Conservation (phyloP, 2,888 invertebrate species). For the Lochmaea crataegi region DNA sequence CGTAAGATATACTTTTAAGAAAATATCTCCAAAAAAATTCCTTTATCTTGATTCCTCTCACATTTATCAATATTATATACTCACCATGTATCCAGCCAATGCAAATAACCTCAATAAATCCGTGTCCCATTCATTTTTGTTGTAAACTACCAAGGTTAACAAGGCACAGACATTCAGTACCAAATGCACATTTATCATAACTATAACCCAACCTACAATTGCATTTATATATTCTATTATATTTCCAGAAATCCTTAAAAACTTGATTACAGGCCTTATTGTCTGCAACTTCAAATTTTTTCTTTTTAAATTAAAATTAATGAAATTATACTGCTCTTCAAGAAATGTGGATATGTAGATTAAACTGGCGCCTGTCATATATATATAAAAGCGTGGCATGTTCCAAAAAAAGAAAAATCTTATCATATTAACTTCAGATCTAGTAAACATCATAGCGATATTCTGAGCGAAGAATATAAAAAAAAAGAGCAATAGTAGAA, state of each 20-base stretch:
- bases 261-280: neutral
- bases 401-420: neutral
- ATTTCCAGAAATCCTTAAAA: neutral
- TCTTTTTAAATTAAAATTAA: neutral
- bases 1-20: no score
- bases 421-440: neutral
- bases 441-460: neutral
- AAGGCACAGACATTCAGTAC: neutral
- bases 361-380: neutral
- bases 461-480: neutral
- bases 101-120: neutral
- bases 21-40: no score
- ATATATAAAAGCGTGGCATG: neutral
- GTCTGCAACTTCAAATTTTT: neutral
- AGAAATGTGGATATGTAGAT: neutral
- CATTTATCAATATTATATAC: no score
- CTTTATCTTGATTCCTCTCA: no score
- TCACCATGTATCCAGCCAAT: neutral
- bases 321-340: neutral
- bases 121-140: neutral
- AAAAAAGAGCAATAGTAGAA: neutral
- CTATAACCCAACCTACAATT: neutral
- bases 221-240: neutral
- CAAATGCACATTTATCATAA: neutral
- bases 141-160: neutral